A percentile compares a stretch with the other conserved stretches of the same genome.
These are phyloP conservation scores for Ptycholaimellus sp. DNA, from an alignment of 2,888 invertebrate species.

Conservation along the genomic window DNA sequence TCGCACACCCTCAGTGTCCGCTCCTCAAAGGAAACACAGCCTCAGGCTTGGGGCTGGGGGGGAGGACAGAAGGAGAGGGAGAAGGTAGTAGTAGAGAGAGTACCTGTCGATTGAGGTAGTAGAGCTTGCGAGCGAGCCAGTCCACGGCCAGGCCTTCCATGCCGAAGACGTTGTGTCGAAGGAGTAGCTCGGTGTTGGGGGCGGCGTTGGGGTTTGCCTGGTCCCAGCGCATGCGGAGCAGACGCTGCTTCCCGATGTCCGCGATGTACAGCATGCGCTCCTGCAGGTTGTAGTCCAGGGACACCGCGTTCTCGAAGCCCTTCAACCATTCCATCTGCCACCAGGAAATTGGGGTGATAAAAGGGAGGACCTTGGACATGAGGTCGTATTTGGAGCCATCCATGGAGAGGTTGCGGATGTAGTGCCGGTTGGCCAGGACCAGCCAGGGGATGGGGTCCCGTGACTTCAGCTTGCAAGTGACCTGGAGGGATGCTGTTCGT, in stretches of 20 bases:
- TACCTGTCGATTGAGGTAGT: conserved; percentile 91
- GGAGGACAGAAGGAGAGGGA: too few species aligned
- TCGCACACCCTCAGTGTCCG: conserved; percentile 83
- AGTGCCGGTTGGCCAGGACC: conserved; percentile 85
- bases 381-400: conserved; percentile 62
- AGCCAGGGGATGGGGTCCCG: conserved; percentile 48
- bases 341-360: too few species aligned
- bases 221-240: conserved; percentile 16
- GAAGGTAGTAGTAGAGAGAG: too few species aligned
- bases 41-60: too few species aligned
- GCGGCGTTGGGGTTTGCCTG: conserved; percentile 15
- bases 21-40: too few species aligned
- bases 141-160: conserved; percentile 91
- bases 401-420: conserved; percentile 74
- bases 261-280: conserved; percentile 74
- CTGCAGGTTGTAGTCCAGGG: conserved; percentile 66
- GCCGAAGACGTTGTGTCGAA: conserved; percentile 74
- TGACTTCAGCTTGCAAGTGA: conserved; percentile 71
- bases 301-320: conserved; percentile 84
- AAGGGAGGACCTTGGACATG: too few species aligned
- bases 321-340: conserved; percentile 38
- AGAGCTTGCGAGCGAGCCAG: conserved; percentile 80
- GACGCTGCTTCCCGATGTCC: conserved; percentile 41
- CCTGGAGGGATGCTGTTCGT: too few species aligned
- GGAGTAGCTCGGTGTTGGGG: conserved; percentile 46